phyloP scores from a whole-genome alignment of 2,113 vertebrate species.

The Syngnathus typhle region DNA sequence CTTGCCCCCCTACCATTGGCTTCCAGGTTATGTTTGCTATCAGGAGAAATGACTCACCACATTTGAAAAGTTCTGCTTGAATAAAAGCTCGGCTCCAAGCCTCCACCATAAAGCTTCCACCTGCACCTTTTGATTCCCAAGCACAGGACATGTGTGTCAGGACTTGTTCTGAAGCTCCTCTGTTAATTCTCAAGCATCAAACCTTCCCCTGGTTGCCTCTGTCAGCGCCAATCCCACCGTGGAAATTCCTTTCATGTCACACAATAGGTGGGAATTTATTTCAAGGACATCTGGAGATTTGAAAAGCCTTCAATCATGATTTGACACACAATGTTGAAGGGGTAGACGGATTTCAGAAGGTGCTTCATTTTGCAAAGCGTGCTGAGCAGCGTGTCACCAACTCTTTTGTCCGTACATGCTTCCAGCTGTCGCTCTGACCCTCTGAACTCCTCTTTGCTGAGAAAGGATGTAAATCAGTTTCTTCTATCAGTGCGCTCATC shows the following conservation, averaged over 20 bases:
- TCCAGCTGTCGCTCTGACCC: conserved; percentile 28
- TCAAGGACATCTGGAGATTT: conserved; percentile 13
- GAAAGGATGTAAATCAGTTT: conserved; percentile 7
- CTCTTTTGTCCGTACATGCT: conserved; percentile 24
- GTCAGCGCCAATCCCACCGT: conserved; percentile 47
- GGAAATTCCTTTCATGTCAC: conserved; percentile 46
- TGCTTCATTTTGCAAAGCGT: conserved; percentile 3
- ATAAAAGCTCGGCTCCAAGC: not conserved
- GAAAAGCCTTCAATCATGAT: not conserved
- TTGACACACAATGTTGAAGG: conserved; percentile 4
- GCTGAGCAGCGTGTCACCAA: conserved; percentile 17
- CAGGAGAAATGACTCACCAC: too few species aligned
- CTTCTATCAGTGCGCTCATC: conserved; percentile 18
- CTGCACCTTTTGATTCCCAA: conserved; percentile 35
- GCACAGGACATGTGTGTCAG: conserved; percentile 38
- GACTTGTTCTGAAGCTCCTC: conserved; percentile 50
- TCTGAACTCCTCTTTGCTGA: conserved; percentile 28
- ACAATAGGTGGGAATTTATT: conserved; percentile 25
- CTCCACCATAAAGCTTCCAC: conserved; percentile 3
- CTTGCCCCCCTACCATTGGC: conserved; percentile 1
- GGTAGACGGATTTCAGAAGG: not conserved
- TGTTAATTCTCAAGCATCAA: conserved; percentile 28
- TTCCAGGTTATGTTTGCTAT: not conserved
- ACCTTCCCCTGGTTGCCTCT: conserved; percentile 29
- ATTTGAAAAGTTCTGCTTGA: too few species aligned